Evolutionary conservation across 2,888 invertebrate genomes (phyloP).

Genomic region (Epinotia ramella): DNA sequence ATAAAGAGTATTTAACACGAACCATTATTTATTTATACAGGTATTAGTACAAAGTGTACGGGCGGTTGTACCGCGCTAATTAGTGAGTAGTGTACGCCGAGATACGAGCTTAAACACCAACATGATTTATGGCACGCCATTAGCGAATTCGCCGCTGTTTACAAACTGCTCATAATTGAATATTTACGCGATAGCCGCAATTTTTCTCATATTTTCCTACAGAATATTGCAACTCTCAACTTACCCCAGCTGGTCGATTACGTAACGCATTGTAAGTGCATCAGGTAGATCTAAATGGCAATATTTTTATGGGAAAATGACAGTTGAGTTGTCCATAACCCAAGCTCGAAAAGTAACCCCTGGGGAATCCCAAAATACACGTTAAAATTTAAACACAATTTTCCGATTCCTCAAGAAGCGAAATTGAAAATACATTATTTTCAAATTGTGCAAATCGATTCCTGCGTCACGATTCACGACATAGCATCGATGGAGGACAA

Average conservation of each 20-base stretch:
- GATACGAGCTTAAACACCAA: constrained; percentile 37
- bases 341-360: no score
- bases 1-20: constrained; percentile 18
- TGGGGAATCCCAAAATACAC: background rate
- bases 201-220: constrained; percentile 11
- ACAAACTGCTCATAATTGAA: constrained; percentile 36
- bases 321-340: no score
- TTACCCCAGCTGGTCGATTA: background rate
- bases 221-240: background rate
- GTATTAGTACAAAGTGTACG: constrained; percentile 16
- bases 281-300: no score
- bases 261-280: no score
- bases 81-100: constrained; percentile 37
- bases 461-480: constrained; percentile 50
- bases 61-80: constrained; percentile 24
- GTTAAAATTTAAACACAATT: background rate
- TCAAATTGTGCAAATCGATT: constrained; percentile 24
- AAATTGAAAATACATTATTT: constrained; percentile 19
- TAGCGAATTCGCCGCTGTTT: constrained; percentile 39
- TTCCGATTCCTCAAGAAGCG: background rate
- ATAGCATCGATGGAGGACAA: constrained; percentile 62
- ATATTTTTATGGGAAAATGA: no score
- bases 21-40: constrained; percentile 17
- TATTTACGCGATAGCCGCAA: constrained; percentile 31
- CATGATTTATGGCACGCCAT: constrained; percentile 43